Percentiles rank a stretch among this genome's conserved stretches.
These are phyloP conservation scores for Paratrypauchen microcephalus DNA, from an alignment of 2,797 vertebrate genomes.

Conservation along the genomic window DNA sequence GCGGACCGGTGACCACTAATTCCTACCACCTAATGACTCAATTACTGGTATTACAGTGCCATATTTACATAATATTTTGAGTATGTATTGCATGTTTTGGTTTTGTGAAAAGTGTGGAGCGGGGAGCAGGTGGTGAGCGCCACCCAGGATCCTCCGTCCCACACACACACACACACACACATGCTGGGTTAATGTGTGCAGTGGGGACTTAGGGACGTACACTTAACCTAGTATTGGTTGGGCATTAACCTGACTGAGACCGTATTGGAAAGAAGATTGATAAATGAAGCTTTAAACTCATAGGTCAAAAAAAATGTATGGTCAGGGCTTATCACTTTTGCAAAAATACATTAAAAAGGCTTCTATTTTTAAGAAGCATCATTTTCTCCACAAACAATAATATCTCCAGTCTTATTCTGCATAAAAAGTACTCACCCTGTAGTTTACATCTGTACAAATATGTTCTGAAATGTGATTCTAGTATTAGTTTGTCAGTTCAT, in stretches of 20 bases:
- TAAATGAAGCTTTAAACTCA: neutral
- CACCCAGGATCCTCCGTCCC: conserved; percentile 55
- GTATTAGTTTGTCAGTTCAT: too few species aligned
- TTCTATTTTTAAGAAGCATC: too few species aligned
- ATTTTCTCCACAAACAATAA: too few species aligned
- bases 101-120: conserved; percentile 50
- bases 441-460: too few species aligned
- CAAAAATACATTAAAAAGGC: too few species aligned
- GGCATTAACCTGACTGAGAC: neutral
- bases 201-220: neutral
- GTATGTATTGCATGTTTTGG: conserved; percentile 49
- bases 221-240: neutral
- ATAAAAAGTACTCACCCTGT: too few species aligned
- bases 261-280: neutral
- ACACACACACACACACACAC: conserved; percentile 30
- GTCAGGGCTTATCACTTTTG: too few species aligned
- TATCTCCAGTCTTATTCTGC: too few species aligned
- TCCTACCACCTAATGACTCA: neutral
- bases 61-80: neutral
- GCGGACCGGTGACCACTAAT: neutral
- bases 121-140: conserved; percentile 72
- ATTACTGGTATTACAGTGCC: neutral
- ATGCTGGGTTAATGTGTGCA: neutral
- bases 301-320: too few species aligned
- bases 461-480: too few species aligned